Base-by-base conservation (phyloP, 1,140 invertebrate genomes). In the Argopecten irradians region DNA sequence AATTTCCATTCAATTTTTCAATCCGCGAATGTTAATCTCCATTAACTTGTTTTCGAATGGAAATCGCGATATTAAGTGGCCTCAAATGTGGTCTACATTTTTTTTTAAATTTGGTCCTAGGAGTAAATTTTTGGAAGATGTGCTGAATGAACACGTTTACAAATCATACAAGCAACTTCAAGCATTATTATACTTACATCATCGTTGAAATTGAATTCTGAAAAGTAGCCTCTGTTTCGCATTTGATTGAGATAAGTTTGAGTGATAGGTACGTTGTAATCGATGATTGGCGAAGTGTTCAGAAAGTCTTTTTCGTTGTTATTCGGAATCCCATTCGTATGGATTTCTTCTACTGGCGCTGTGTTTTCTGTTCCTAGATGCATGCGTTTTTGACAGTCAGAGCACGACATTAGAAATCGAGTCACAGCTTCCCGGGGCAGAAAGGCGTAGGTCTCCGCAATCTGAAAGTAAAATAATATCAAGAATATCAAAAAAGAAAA, bases 391-490 rank as follows among this genome's bases (percentile, higher is more conserved):
- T 98, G 98, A 95, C 98, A 99, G 94, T 98, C 98, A n/a, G 97
- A 97, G 95, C 98, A 98, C 90, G 98, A 98, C 92, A 98, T 97
- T 36, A 99, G 97, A 95, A 99, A 99, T 91, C 98, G 97, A 82
- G 98, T 99, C 93, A 99, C 98, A 1, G 98, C 98, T 96, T 99
- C 98, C 41, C 98, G 97, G 0, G 98, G 98, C 87, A 99, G 96
- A 94, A 99, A 99, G 8, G 98, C 98, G 96, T 98, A 99, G 82
- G 98, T 98, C 95, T 99, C 98, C 14, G 98, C 98, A 93, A 99
- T 98, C 98, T 99, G 96, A 36, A 96, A 96, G 92, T 33, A 87
- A 46, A 93, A 93, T 95, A 19, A 89, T n/a, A n/a, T n/a, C n/a
- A n/a, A n/a, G n/a, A n/a, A n/a, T n/a, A n/a, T n/a, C n/a, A n/a